Evolutionary conservation across 2,888 invertebrate genomes (phyloP).

Genomic region (Philhelius pedissequus): DNA sequence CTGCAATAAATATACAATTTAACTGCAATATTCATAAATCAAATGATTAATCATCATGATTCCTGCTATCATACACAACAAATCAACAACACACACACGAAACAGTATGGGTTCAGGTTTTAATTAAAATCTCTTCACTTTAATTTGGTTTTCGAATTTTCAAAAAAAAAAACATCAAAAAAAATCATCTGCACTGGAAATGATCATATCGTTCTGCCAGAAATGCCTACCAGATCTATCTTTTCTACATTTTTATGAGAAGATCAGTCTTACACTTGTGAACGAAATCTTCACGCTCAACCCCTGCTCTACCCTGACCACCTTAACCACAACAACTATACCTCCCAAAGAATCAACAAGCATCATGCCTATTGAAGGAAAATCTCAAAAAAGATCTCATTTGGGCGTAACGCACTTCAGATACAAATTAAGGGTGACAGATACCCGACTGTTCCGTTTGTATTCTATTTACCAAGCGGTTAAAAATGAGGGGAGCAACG

Average conservation of each 20-base stretch:
- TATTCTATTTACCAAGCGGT: background rate
- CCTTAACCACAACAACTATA: background rate
- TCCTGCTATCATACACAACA: background rate
- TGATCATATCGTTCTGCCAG: conserved; percentile 21
- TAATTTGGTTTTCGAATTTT: conserved; percentile 35
- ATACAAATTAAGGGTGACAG: conserved; percentile 63
- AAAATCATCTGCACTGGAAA: conserved; percentile 8
- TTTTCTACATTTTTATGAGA: background rate
- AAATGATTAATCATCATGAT: conserved; percentile 62
- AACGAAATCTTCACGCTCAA: conserved; percentile 10
- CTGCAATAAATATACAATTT: conserved; percentile 68
- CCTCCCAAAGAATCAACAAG: no score
- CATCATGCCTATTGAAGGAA: background rate
- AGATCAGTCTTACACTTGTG: background rate
- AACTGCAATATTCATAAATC: conserved; percentile 64
- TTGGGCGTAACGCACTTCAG: conserved; percentile 25
- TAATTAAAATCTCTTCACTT: conserved; percentile 59
- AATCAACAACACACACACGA: background rate
- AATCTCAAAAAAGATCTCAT: conserved; percentile 28
- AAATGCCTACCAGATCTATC: background rate
- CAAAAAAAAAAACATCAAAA: background rate
- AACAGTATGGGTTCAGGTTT: conserved; percentile 49
- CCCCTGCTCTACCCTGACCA: background rate
- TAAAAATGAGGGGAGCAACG: conserved; percentile 4
- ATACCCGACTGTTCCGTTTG: conserved; percentile 21